Base-by-base conservation (phyloP, 1,140 invertebrate genomes). In the Calycopis cecrops region DNA sequence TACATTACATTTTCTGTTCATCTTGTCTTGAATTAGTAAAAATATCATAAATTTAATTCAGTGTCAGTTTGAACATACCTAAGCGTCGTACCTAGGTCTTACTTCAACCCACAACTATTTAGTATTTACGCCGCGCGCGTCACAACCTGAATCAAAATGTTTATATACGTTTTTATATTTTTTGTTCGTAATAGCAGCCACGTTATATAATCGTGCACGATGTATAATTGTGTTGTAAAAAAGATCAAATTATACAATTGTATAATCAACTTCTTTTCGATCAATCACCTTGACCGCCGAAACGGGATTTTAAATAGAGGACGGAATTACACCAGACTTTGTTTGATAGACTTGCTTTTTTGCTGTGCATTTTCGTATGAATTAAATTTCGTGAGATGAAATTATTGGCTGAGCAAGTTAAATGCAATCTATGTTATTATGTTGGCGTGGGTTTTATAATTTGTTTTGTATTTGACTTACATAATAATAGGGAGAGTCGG, bases 161-260 rank as follows among this genome's bases (percentile, higher is more conserved):
- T 14, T 40, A 28, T 28, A 28, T 28, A 28, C 21, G 21, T 28
- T 28, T 28, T 28, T 3, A 2, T 3, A 3, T 3, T 44, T 35
- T 37, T 58, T 63, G 60, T 53, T 48, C 48, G 17, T 57, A 16
- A 49, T 55, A 54, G 48, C 33, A 33, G 16, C n/a, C 18, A 37
- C 35, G 35, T 54, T 44, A 17, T 38, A 6, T 40, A 40, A 40
- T 40, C 38, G 14, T 40, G 14, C 14, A 28, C 38, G 38, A 40
- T 40, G 38, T 40, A 40, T 40, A 40, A 40, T 40, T 40, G n/a
- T 16, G 14, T 14, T 7, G 38, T 40, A 40, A 40, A 40, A 37
- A 40, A 40, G n/a, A 40, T 14, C 38, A 40, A 40, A 40, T 40
- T 40, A 40, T 40, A 40, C n/a, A 40, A 40, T 14, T 12, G n/a